A percentile compares a stretch with the other conserved stretches of the same genome.
These are phyloP conservation scores for Eurystomus glaucurus DNA, from an alignment of 2,797 vertebrate species.

Conservation along the genomic window DNA sequence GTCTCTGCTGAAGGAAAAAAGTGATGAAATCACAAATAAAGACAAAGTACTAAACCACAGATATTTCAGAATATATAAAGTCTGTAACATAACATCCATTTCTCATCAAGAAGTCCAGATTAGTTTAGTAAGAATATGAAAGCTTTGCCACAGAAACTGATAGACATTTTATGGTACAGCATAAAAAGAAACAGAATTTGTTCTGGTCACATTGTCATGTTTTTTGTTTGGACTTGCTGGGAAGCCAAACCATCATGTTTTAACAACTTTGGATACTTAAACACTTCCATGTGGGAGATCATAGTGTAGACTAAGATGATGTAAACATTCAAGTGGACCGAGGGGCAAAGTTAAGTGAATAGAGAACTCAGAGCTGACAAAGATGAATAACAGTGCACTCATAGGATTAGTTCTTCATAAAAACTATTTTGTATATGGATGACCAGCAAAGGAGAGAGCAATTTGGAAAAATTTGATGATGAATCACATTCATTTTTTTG, in stretches of 20 bases:
- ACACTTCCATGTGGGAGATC: neutral
- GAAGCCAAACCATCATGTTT: neutral
- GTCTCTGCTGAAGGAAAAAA: neutral
- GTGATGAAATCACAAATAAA: neutral
- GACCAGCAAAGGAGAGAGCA: neutral
- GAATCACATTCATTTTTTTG: neutral
- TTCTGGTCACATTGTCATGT: neutral
- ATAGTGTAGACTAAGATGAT: neutral
- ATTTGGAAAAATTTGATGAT: neutral
- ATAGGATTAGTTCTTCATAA: neutral
- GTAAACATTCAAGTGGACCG: neutral
- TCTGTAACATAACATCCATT: neutral
- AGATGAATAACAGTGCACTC: neutral
- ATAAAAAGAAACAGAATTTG: neutral
- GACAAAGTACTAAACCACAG: slow-evolving; percentile 1
- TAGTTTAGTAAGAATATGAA: neutral
- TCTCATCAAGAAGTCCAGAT: neutral
- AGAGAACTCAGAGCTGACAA: neutral
- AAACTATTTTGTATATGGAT: neutral
- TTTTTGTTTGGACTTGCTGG: neutral
- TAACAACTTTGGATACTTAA: neutral
- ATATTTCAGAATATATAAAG: neutral
- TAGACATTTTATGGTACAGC: neutral
- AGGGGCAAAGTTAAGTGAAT: neutral
- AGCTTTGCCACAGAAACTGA: neutral